phyloP scores from a whole-genome alignment of 2,113 vertebrate species.

The Mesitornis unicolor region DNA sequence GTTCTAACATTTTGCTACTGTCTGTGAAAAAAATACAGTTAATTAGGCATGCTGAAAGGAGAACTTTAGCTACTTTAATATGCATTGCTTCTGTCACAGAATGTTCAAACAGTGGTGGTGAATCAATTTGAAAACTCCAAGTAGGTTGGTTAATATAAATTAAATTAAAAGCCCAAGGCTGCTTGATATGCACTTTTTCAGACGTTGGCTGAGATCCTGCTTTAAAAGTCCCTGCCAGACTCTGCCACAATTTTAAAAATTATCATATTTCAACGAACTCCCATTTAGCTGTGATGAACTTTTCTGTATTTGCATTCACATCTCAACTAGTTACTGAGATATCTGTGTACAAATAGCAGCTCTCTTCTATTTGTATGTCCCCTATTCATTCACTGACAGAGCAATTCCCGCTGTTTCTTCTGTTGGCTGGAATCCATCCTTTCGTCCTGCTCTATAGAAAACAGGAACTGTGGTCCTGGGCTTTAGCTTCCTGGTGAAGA shows the following conservation, averaged over 20 bases:
- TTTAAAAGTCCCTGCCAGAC: not conserved
- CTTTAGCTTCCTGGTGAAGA: not conserved
- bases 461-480: not conserved
- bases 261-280: conserved; percentile 2
- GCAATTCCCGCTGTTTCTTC: not conserved
- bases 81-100: conserved; percentile 57
- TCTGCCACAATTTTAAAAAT: not conserved
- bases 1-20: not conserved
- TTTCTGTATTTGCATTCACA: not conserved
- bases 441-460: not conserved
- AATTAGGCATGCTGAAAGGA: conserved; percentile 43
- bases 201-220: not conserved
- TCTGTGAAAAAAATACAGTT: not conserved
- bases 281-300: not conserved
- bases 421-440: not conserved
- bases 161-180: conserved; percentile 53
- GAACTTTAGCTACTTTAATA: conserved; percentile 49
- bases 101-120: conserved; percentile 31
- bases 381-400: not conserved
- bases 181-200: conserved; percentile 39
- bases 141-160: conserved; percentile 52
- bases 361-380: not conserved
- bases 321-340: not conserved
- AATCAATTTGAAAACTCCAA: conserved; percentile 56
- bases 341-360: not conserved